Base-by-base conservation (phyloP, 1,140 invertebrate species). In the Spodoptera frugiperda region DNA sequence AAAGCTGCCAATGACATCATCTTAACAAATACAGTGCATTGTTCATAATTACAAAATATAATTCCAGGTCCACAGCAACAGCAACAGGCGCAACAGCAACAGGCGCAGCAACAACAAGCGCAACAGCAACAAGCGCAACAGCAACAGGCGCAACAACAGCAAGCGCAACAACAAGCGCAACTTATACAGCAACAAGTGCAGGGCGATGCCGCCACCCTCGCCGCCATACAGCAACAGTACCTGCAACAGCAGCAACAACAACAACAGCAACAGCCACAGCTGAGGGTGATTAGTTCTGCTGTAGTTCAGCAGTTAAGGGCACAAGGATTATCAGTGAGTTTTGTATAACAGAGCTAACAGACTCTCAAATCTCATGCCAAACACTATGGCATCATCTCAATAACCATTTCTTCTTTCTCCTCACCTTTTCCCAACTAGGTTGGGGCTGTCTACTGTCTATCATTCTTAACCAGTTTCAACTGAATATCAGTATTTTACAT, bases 171-270 rank as follows among this genome's bases (percentile, higher is more conserved):
- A 55, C 86, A 88, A 46, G 84, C 86, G 15, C 90, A 93, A 76
- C 76, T 92, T 14, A 87, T 91, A 75, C 86, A 90, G 70, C 89
- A 89, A 87, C 88, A 90, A 83, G 89, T 89, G 48, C 89, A 91
- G 76, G 89, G 89, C 30, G 90, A 91, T 54, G 87, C 90, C 0
- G 92, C 89, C 19, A 91, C 91, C 6, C 78, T 92, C 21, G 89
- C 92, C 1, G 91, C 91, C 2, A 86, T 92, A 77, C 91, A 94
- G 63, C 94, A 95, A 76, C 94, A 95, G 51, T 93, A 94, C 71
- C 87, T 94, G 67, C 94, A 94, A 74, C 94, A 94, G 19, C 94
- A 95, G 78, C 94, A 95, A 73, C 95, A 95, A 65, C 95, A 95
- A 80, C 94, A 95, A 78, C 94, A 95, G 74, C 95, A 95, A 70